These are phyloP conservation scores for Leptinotarsa rubiginosa DNA, from an alignment of 2,888 invertebrate species.

Conservation along the genomic window DNA sequence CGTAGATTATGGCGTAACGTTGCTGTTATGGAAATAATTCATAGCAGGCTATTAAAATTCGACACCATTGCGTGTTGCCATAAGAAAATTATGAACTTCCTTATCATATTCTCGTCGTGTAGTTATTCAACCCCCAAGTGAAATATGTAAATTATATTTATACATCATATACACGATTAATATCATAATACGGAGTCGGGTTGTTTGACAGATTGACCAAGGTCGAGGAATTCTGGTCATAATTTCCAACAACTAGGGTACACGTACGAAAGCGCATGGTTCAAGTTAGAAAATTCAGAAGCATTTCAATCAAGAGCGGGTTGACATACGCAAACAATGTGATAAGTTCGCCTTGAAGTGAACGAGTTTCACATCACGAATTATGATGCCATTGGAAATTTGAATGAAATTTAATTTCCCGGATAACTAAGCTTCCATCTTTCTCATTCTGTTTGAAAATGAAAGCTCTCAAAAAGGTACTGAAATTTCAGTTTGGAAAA, in stretches of 20 bases:
- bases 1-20: neutral
- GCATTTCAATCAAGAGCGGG: neutral
- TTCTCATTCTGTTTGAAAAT: no score
- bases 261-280: neutral
- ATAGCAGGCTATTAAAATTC: slow-evolving; percentile 29
- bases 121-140: slow-evolving; percentile 39
- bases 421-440: no score
- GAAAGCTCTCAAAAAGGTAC: no score
- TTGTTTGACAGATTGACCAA: slow-evolving; percentile 16
- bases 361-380: no score
- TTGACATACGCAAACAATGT: neutral
- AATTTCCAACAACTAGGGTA: neutral
- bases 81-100: slow-evolving; percentile 29
- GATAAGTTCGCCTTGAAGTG: no score
- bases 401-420: no score
- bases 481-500: no score
- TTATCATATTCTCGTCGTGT: slow-evolving; percentile 39
- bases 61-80: slow-evolving; percentile 30
- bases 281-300: neutral
- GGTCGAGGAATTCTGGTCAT: neutral
- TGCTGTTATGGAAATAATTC: slow-evolving; percentile 22
- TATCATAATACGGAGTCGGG: slow-evolving; percentile 32
- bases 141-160: slow-evolving; percentile 41
- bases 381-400: no score
- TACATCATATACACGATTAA: slow-evolving; percentile 39